A percentile compares a stretch with the other conserved stretches of the same genome.
Evolutionary conservation across 2,888 invertebrate species (phyloP).

Genomic region (Scaptomyza parva): DNA sequence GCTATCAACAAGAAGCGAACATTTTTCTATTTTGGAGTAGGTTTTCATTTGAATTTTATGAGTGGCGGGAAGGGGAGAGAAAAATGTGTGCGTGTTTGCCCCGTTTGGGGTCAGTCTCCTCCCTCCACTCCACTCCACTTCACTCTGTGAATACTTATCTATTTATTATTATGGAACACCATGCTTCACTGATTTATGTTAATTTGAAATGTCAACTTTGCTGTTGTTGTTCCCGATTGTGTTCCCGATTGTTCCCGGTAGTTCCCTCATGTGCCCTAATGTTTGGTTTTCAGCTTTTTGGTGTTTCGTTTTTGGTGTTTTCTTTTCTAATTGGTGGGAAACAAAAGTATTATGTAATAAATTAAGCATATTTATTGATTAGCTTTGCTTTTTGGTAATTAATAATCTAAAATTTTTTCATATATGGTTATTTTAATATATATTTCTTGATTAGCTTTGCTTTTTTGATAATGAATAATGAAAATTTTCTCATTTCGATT

Average conservation of each 20-base stretch:
- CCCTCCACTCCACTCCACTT: no score
- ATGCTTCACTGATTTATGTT: slow-evolving; percentile 79
- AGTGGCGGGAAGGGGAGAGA: no score
- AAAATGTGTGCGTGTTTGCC: slow-evolving; percentile 33
- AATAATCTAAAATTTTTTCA: no score
- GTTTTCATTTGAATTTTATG: slow-evolving; percentile 53
- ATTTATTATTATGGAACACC: slow-evolving; percentile 76
- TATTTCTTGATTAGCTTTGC: slow-evolving; percentile 38
- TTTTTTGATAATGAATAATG: slow-evolving; percentile 18
- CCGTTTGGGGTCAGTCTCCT: slow-evolving; percentile 39
- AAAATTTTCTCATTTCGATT: background rate
- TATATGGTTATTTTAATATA: no score
- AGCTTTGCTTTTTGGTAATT: slow-evolving; percentile 30
- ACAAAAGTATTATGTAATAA: slow-evolving; percentile 8
- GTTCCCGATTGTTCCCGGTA: slow-evolving; percentile 11
- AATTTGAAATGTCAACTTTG: slow-evolving; percentile 71
- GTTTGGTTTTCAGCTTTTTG: slow-evolving; percentile 34
- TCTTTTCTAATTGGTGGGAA: slow-evolving; percentile 23
- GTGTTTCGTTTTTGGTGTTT: slow-evolving; percentile 32
- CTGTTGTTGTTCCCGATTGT: slow-evolving; percentile 30
- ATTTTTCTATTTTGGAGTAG: slow-evolving; percentile 72
- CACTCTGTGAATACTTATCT: slow-evolving; percentile 35
- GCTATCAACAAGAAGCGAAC: slow-evolving; percentile 49
- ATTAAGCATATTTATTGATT: slow-evolving; percentile 28
- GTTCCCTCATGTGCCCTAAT: no score